phyloP scores from a whole-genome alignment of 1,140 invertebrate genomes.

The Trichonephila inaurata region DNA sequence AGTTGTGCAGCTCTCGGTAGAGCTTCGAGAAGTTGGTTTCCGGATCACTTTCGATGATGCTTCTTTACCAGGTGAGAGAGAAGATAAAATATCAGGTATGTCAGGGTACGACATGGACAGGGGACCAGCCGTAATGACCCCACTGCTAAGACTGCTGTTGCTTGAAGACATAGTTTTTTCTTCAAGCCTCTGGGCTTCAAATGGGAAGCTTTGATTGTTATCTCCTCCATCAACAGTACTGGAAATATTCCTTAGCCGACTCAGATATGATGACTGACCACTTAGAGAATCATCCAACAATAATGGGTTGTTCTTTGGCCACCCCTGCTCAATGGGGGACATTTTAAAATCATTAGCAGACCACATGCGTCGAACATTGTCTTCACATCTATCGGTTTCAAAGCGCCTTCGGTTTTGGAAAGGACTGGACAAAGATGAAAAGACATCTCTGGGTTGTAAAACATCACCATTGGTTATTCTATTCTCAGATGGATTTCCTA shows the following conservation, averaged over 20 bases:
- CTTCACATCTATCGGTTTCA: conserved; percentile 35
- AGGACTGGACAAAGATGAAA: conserved; percentile 16
- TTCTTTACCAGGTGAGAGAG: conserved; percentile 35
- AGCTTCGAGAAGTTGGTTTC: conserved; percentile 42
- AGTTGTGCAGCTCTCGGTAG: background rate
- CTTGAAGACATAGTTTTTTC: background rate
- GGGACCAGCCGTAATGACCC: conserved; percentile 32
- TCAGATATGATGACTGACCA: conserved; percentile 57
- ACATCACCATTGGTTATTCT: conserved; percentile 51
- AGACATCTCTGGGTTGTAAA: conserved; percentile 1
- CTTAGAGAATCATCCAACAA: conserved; percentile 25
- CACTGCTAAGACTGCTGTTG: background rate
- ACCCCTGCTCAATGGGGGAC: conserved; percentile 4
- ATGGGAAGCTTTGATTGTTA: background rate
- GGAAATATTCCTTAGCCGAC: conserved; percentile 43
- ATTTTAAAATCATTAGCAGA: background rate
- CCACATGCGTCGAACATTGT: conserved; percentile 36
- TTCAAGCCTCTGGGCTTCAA: conserved; percentile 27
- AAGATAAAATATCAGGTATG: conserved; percentile 64
- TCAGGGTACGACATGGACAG: conserved; percentile 68
- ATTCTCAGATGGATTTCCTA: conserved; percentile 26
- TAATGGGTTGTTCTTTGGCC: conserved; percentile 15
- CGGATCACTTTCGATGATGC: conserved; percentile 58
- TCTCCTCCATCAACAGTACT: background rate
- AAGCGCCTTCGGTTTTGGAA: background rate